Evolutionary conservation across 2,888 invertebrate species (phyloP), one percentile per base, ranked within the genome.

Genomic region (Nudaria mundana): DNA sequence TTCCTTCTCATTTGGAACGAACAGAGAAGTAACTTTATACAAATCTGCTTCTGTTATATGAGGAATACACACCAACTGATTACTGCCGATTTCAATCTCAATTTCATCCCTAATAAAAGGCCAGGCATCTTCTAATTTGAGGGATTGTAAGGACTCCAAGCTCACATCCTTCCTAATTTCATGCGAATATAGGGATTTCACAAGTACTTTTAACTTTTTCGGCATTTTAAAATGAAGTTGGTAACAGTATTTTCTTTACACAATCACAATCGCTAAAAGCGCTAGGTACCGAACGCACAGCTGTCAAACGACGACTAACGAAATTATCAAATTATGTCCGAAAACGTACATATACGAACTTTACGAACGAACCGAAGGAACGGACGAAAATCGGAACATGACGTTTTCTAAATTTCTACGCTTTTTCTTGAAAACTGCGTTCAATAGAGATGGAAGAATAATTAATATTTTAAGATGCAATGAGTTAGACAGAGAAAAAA

Each of bases 41-140:
- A 89, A 73, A 51, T 83, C 82, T 1, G 89, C 87, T 63, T 90
- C 89, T 5, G 89, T 89, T 49, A 90, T 86, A 60, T 87, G 85
- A 44, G 89, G 89, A 44, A 90, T 89, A 66, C 89, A 90, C 40
- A 89, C 81, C 32, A 87, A 71, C 62, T 87, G 81, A 47, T 76
- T 84, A 53, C 81, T 82, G n/a, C 89, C 89, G 44, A 89, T 88
- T 75, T 89, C 89, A 30, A 71, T 82, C 62, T 89, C 89, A 32
- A 90, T 88, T 78, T 90, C 89, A 47, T 88, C 88, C 57, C 89
- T 76, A 31, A 90, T 90, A 63, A 88, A 89, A 10, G 89, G 89
- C 89, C 89, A 90, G 1, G 89, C 89, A 40, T 89, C 88, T 49
- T 89, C 89, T 28, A 90, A 66, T 52, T 86, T 86, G 6, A 90